These are phyloP conservation scores for Zeugodacus cucurbitae DNA, from an alignment of 1,140 invertebrate genomes.

Conservation along the genomic window DNA sequence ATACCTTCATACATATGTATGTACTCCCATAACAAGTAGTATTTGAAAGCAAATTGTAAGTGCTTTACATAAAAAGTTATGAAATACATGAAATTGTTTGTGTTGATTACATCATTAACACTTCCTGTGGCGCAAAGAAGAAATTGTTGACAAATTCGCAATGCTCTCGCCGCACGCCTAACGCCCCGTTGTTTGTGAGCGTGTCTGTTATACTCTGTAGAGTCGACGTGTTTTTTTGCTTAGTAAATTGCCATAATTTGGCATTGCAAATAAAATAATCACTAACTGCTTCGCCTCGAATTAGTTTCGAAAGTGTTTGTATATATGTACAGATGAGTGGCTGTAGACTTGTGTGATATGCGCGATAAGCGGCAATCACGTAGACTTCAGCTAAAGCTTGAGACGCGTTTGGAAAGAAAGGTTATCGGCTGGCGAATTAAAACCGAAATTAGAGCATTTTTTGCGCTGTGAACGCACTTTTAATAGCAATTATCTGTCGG, in stretches of 20 bases:
- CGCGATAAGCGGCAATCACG: neutral
- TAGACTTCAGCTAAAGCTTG: neutral
- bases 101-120: constrained; percentile 34
- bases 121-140: neutral
- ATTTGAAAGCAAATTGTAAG: neutral
- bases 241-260: neutral
- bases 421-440: neutral
- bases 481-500: neutral
- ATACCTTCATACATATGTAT: neutral
- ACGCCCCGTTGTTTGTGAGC: too few relatives aligned
- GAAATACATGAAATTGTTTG: neutral
- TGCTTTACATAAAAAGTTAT: neutral
- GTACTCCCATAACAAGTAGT: neutral
- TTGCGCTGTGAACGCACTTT: neutral
- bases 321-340: neutral
- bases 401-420: neutral
- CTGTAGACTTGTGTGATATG: neutral
- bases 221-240: neutral
- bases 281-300: neutral
- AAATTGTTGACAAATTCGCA: constrained; percentile 18
- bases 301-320: neutral
- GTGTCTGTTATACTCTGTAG: too few relatives aligned
- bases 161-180: neutral
- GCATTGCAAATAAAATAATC: neutral
- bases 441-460: neutral